A percentile compares a stretch with the other conserved stretches of the same genome.
Conservation (phyloP, 2,888 invertebrate species). For the Panzeria rudis region DNA sequence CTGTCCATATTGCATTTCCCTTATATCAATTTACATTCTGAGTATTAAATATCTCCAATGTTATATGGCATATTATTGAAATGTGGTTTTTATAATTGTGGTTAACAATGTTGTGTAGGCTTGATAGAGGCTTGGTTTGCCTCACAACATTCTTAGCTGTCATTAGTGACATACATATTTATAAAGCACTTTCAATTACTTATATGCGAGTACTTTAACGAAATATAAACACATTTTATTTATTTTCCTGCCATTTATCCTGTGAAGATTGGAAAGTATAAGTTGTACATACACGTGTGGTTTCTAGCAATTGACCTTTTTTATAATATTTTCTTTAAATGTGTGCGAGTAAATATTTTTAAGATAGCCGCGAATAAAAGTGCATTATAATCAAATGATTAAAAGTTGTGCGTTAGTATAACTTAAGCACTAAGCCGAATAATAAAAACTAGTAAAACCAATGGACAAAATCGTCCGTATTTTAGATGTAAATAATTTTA, state of each 20-base stretch:
- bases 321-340: constrained; percentile 18
- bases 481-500: too few relatives aligned
- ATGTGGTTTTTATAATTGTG: constrained; percentile 21
- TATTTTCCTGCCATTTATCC: neutral
- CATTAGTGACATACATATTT: neutral
- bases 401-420: too few relatives aligned
- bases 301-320: constrained; percentile 16
- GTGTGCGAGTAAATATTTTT: neutral
- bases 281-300: neutral
- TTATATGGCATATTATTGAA: constrained; percentile 18
- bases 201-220: neutral
- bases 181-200: neutral
- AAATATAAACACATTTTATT: neutral
- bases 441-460: neutral
- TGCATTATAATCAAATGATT: too few relatives aligned
- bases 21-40: neutral
- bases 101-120: neutral
- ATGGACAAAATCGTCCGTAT: too few relatives aligned
- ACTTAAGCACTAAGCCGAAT: too few relatives aligned
- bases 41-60: neutral
- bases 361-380: neutral
- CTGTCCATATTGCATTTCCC: neutral
- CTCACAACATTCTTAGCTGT: neutral
- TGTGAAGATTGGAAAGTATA: neutral
- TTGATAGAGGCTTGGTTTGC: neutral